Evolutionary conservation across 1,140 invertebrate species (phyloP), one percentile per base, ranked within the genome.

Genomic region (Leguminivora glycinivorella): DNA sequence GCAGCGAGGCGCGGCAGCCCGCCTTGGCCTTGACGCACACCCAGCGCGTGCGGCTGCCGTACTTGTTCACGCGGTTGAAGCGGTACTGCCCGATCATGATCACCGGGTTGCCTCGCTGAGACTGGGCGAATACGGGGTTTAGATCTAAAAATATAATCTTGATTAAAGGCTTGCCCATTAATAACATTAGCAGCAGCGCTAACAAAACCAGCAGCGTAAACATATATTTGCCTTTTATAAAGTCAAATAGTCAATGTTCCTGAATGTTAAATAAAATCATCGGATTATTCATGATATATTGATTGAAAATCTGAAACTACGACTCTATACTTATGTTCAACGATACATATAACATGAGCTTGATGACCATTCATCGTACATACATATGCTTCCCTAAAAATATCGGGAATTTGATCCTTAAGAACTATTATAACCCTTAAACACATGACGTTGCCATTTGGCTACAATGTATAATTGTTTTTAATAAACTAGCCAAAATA

Each of bases 71-170:
- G 31, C 88, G 83, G 71, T 90, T 89, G 68, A 91, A 91, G 1
- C 88, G 84, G 69, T 90, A 91, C 69, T 86, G 85, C 14, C 87
- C 88, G 56, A 91, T 90, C 88, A 89, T 90, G 7, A 91, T 90
- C n/a, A 91, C 86, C 9, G 88, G 88, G 56, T 91, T 91, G 1
- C 89, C 89, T 14, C 88, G 80, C 71, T 90, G 87, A 9, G 89
- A 91, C 63, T 84, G 82, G 5, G 87, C 88, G 69, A 90, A 91
- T 9, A 89, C 85, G 2, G 89, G 87, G 63, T 84, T 89, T 31
- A 91, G 69, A 85, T 91, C 89, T 90, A 82, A 71, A 89, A 87
- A 67, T 10, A 70, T 68, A 68, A 75, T 19, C 10, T 19, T 19
- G 1, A 17, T 56, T 63, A 34, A 56, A 17, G 31, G n/a, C 29